Evolutionary conservation across 2,797 vertebrate species (phyloP).

Genomic region (Adelosebastes latens): DNA sequence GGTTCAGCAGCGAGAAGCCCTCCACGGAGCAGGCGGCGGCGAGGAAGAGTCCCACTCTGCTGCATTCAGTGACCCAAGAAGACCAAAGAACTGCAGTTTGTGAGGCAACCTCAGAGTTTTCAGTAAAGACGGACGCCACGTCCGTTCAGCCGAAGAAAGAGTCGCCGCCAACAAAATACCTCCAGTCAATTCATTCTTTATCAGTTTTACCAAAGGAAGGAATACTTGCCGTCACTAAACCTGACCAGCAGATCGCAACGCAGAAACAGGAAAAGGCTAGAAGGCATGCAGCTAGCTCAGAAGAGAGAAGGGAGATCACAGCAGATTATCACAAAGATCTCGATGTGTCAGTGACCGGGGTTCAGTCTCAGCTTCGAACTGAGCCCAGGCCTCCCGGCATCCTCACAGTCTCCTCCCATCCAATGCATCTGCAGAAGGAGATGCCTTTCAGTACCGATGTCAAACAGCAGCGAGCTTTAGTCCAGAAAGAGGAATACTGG

Average conservation of each 20-base stretch:
- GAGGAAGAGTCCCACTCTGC: constrained; percentile 66
- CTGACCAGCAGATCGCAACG: constrained; percentile 69
- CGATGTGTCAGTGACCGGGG: constrained; percentile 55
- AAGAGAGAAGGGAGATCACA: constrained; percentile 75
- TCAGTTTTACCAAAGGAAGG: constrained; percentile 82
- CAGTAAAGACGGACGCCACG: constrained; percentile 24
- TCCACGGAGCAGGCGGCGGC: constrained; percentile 49
- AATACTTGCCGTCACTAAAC: constrained; percentile 60
- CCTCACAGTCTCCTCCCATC: constrained; percentile 73
- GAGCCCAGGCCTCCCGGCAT: constrained; percentile 70
- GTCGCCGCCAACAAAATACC: constrained; percentile 55
- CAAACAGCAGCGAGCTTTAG: constrained; percentile 77
- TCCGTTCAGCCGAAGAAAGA: constrained; percentile 68
- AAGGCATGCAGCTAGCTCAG: constrained; percentile 66
- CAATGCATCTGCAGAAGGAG: constrained; percentile 83
- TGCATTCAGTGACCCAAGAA: constrained; percentile 71
- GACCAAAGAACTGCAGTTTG: constrained; percentile 72
- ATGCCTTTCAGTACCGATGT: constrained; percentile 46
- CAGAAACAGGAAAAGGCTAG: constrained; percentile 79
- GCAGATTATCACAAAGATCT: constrained; percentile 76
- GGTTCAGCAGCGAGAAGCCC: constrained; percentile 70
- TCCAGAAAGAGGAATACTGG: constrained; percentile 85
- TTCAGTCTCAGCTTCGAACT: constrained; percentile 52
- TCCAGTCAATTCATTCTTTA: constrained; percentile 70
- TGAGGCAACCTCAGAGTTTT: constrained; percentile 69